phyloP scores from a whole-genome alignment of 2,797 vertebrate genomes.

The Anguilla pacifica region DNA sequence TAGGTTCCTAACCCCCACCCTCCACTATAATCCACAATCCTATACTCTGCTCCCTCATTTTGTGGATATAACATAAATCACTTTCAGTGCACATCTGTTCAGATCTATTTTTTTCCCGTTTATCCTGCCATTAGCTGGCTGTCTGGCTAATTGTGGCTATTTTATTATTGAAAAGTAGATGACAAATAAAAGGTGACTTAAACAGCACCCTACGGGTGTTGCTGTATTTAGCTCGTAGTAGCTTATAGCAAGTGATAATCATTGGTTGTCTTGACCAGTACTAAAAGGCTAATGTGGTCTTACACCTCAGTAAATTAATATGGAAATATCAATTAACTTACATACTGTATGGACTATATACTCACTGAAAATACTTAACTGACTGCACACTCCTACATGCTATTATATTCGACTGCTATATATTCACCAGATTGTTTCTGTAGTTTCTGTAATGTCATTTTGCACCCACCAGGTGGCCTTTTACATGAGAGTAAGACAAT shows the following conservation, averaged over 20 bases:
- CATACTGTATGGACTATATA: conserved; percentile 28
- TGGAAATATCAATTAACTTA: conserved; percentile 26
- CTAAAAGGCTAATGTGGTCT: conserved; percentile 37
- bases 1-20: conserved; percentile 16
- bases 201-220: conserved; percentile 17
- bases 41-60: conserved; percentile 36
- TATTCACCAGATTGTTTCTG: conserved; percentile 7
- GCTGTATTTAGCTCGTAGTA: conserved; percentile 16
- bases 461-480: conserved; percentile 42
- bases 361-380: conserved; percentile 22
- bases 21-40: conserved; percentile 14
- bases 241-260: conserved; percentile 30
- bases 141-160: conserved; percentile 31
- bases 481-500: not conserved
- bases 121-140: conserved; percentile 31
- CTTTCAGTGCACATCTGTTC: conserved; percentile 47
- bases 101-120: conserved; percentile 49
- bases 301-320: conserved; percentile 17
- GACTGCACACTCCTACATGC: not conserved
- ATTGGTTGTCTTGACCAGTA: conserved; percentile 6
- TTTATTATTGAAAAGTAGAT: not conserved
- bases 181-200: conserved; percentile 13
- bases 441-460: conserved; percentile 10
- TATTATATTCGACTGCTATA: not conserved
- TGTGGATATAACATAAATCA: conserved; percentile 50